phyloP scores from a whole-genome alignment of 2,888 invertebrate genomes.

The Argyresthia goedartella region DNA sequence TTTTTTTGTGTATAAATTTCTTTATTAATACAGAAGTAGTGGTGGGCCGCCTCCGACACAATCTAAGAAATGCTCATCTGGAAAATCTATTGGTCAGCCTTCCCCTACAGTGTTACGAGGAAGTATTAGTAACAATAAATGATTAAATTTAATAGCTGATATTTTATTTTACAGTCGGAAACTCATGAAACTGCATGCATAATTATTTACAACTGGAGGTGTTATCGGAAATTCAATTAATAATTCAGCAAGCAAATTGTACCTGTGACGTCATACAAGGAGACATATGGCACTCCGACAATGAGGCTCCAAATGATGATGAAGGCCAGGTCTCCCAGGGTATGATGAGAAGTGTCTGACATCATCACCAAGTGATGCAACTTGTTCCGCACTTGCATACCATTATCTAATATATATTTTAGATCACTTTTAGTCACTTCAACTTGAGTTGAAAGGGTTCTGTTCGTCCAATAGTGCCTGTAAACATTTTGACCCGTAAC shows the following conservation, averaged over 20 bases:
- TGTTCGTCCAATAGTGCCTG: slow-evolving; percentile 36
- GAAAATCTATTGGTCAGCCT: no score
- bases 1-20: no score
- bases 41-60: no score
- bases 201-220: no score
- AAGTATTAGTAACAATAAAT: background rate
- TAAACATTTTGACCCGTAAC: slow-evolving; percentile 60
- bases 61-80: no score
- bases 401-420: slow-evolving; percentile 36
- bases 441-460: slow-evolving; percentile 23
- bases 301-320: slow-evolving; percentile 83
- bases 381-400: slow-evolving; percentile 60
- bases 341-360: slow-evolving; percentile 71
- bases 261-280: slow-evolving; percentile 87
- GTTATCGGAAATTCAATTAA: no score
- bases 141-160: background rate
- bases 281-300: slow-evolving; percentile 82
- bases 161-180: no score
- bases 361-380: slow-evolving; percentile 81
- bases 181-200: slow-evolving; percentile 49
- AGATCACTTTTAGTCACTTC: slow-evolving; percentile 41
- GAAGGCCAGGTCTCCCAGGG: slow-evolving; percentile 74
- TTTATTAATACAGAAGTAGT: no score
- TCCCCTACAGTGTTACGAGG: no score
- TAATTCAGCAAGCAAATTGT: no score